Conservation (phyloP, 2,113 vertebrate species). For the Hiodon alosoides region DNA sequence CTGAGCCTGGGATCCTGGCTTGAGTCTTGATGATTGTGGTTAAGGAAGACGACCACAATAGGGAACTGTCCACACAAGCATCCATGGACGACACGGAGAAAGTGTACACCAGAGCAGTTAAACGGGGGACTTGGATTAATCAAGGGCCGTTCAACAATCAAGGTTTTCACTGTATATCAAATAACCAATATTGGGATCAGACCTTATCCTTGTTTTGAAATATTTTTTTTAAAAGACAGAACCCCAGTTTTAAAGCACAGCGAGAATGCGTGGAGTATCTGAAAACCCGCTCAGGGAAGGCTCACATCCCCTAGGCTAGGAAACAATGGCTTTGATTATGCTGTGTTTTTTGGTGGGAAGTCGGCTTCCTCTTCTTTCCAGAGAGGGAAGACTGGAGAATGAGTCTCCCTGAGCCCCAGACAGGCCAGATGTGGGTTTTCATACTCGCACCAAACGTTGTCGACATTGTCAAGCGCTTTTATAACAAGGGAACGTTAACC, state of each 20-base stretch:
- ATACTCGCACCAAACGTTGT: not conserved
- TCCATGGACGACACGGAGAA: no score
- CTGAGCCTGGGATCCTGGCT: no score
- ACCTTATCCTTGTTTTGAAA: not conserved
- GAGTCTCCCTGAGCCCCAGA: constrained; percentile 5
- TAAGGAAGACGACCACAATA: no score
- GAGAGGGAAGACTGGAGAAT: not conserved
- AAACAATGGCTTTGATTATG: constrained; percentile 23
- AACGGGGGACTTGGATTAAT: no score
- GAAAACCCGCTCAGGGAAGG: constrained; percentile 1
- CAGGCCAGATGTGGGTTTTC: constrained; percentile 16
- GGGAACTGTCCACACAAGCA: no score
- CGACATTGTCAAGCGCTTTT: constrained; percentile 1
- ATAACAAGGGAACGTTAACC: not conserved
- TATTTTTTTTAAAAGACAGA: no score
- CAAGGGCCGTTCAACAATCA: no score
- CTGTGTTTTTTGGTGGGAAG: constrained; percentile 5
- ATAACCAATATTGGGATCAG: not conserved
- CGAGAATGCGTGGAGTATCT: not conserved
- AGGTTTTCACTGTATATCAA: not conserved
- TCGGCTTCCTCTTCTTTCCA: constrained; percentile 15
- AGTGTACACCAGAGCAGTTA: no score
- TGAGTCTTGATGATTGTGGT: no score
- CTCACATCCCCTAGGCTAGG: not conserved
- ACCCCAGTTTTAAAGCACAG: not conserved